Base-by-base conservation (phyloP, 2,888 invertebrate genomes). In the Nomada ruficornis region DNA sequence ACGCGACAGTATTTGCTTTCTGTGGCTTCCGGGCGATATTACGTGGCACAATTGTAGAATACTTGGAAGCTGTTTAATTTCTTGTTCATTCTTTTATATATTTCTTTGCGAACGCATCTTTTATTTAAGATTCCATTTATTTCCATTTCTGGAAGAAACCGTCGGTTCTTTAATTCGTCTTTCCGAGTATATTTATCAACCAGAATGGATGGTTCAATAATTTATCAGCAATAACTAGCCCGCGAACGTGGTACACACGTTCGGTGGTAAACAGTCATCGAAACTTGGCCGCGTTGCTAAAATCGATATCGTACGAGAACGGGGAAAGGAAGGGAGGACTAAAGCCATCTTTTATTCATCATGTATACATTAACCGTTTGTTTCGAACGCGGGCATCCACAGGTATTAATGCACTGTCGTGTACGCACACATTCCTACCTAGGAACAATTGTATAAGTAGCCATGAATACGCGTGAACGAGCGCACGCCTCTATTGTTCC, bases 281-380 rank as follows among this genome's bases (percentile, higher is more conserved):
- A 85, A 83, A 85, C 60, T 85, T 76, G 73, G 64, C 77, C 52
- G 67, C 47, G 57, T 52, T 20, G 29, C 67, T 47, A 26, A 67
- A 81, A 85, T 86, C 86, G 83, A 86, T 86, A 83, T 62, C 36
- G 65, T 60, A 75, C 44, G 69, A 2, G 15, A 18, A n/a, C 2
- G 23, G 15, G 42, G 57, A 2, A 11, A 42, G 23, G 13, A 36
- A 4, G 26, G 13, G 47, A n/a, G 29, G 44, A 11, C 9, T 2
- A 15, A 47, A 26, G 47, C 42, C 64, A 86, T 86, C 81, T 85
- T 85, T 86, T 86, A 86, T 85, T 86, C 85, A 85, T 81, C 50
- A 77, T 57, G 82, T 82, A 77, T 85, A 80, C 84, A 75, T 80
- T 80, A 74, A 80, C 80, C 63, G 85, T 82, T 76, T 71, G 75